phyloP scores from a whole-genome alignment of 2,797 vertebrate genomes.

The Clarias platycephalus region DNA sequence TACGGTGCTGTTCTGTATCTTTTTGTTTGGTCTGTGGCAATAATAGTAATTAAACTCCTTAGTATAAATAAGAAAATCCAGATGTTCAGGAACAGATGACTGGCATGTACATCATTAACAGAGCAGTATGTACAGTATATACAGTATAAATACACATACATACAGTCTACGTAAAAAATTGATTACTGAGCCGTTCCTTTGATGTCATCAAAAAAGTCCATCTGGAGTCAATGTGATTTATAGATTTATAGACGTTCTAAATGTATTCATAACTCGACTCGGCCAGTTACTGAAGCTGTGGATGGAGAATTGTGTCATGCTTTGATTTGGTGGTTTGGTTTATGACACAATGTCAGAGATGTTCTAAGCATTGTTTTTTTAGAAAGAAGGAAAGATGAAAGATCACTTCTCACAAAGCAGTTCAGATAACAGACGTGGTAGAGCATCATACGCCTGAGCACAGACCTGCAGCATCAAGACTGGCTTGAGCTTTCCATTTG shows the following conservation, averaged over 20 bases:
- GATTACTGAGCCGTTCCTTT: neutral
- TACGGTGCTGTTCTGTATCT: neutral
- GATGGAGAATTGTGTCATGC: neutral
- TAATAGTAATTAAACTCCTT: conserved; percentile 13
- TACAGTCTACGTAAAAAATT: neutral
- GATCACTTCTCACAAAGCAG: neutral
- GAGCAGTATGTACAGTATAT: neutral
- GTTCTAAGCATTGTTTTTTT: neutral
- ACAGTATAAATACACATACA: neutral
- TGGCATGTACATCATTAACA: neutral
- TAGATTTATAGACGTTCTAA: neutral
- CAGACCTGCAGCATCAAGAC: neutral
- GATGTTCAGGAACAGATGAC: neutral
- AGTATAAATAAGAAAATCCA: neutral
- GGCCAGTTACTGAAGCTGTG: neutral
- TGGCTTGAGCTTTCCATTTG: neutral
- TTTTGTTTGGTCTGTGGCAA: neutral
- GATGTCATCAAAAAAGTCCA: neutral
- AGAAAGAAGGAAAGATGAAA: neutral
- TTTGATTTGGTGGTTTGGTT: neutral
- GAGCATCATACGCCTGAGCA: neutral
- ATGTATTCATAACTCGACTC: neutral
- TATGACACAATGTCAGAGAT: neutral
- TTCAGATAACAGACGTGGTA: neutral
- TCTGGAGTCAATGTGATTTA: neutral